phyloP scores from a whole-genome alignment of 2,797 vertebrate genomes.

The Apodemus agrarius region DNA sequence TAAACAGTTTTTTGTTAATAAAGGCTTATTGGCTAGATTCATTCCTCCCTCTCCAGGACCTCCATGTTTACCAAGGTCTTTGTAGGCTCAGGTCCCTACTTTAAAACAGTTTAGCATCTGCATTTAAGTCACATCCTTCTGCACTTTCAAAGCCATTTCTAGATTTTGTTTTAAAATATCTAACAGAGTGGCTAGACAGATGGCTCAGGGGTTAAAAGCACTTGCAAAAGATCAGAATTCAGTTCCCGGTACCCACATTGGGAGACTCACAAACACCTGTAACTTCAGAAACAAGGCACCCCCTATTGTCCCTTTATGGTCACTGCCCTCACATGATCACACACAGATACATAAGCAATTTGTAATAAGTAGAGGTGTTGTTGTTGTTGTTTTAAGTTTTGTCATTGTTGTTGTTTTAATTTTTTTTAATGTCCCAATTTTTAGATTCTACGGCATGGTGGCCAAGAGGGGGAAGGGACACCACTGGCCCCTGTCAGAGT shows the following conservation, averaged over 20 bases:
- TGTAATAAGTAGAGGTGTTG: background rate
- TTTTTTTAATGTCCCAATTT: too few species aligned
- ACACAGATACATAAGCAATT: background rate
- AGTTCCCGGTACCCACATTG: background rate
- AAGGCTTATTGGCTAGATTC: background rate
- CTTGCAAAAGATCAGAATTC: background rate
- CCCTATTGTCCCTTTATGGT: too few species aligned
- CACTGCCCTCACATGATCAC: background rate
- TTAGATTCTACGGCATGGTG: accelerated
- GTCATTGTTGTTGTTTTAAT: background rate
- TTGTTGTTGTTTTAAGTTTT: background rate
- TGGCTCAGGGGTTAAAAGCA: background rate
- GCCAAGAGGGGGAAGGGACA: slow-evolving; percentile 62
- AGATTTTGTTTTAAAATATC: background rate
- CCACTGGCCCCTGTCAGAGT: slow-evolving; percentile 51
- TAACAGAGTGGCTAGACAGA: background rate
- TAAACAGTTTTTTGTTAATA: background rate
- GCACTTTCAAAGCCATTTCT: background rate
- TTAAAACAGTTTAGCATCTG: background rate
- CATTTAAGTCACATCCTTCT: background rate
- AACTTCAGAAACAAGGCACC: background rate
- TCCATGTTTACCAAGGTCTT: background rate
- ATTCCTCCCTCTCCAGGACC: background rate
- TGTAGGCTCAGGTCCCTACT: background rate
- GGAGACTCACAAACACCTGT: background rate